A percentile compares a stretch with the other conserved stretches of the same genome.
Conservation (phyloP, 1,140 invertebrate genomes). For the Parasteatoda tepidariorum region DNA sequence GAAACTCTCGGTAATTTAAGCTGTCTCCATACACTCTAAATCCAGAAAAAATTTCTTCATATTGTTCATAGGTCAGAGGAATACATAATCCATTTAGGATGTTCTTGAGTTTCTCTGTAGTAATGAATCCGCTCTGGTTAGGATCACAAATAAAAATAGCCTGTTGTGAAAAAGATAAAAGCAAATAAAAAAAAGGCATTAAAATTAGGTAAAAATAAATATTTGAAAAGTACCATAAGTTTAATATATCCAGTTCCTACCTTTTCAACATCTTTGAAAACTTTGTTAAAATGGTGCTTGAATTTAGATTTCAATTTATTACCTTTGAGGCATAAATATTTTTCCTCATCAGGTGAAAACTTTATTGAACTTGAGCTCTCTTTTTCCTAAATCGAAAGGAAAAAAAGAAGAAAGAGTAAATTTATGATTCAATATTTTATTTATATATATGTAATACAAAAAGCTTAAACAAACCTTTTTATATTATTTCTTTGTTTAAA, state of each 20-base stretch:
- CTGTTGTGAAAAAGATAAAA: neutral
- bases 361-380: neutral
- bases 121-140: conserved; percentile 35
- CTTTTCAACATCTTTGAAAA: conserved; percentile 21
- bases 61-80: conserved; percentile 27
- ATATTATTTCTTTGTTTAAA: no score
- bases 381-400: no score
- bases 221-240: no score
- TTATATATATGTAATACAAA: no score
- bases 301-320: conserved; percentile 26
- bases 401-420: no score
- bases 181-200: neutral
- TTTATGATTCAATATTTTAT: no score
- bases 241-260: conserved; percentile 10
- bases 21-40: conserved; percentile 7
- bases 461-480: no score
- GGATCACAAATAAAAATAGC: conserved; percentile 29
- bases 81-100: conserved; percentile 27
- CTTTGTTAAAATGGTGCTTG: conserved; percentile 34
- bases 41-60: conserved; percentile 8
- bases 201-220: no score
- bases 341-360: neutral
- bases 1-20: conserved; percentile 43
- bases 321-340: neutral
- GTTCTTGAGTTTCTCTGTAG: neutral